Evolutionary conservation across 2,797 vertebrate genomes (phyloP).

Genomic region (Apogon hyalosoma): DNA sequence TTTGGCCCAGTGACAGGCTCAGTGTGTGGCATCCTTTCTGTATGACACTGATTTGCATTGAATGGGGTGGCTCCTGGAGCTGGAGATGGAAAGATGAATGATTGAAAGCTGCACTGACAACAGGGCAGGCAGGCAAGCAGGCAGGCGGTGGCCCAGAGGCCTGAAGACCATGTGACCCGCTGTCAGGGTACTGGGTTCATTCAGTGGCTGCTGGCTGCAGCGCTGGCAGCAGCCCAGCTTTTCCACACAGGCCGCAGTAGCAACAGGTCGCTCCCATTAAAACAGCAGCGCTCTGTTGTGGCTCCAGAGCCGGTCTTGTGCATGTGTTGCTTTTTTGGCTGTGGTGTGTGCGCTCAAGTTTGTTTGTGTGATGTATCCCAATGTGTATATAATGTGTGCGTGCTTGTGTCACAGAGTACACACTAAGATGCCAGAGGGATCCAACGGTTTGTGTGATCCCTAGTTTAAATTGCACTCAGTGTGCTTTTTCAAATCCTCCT

Average conservation of each 20-base stretch:
- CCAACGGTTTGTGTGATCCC: constrained; percentile 66
- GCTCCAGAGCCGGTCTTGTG: constrained; percentile 76
- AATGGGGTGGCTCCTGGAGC: constrained; percentile 64
- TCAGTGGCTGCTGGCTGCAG: constrained; percentile 82
- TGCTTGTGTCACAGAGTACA: constrained; percentile 67
- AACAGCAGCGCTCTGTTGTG: constrained; percentile 83
- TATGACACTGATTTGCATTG: constrained; percentile 80
- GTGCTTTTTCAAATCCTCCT: constrained; percentile 60
- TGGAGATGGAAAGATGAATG: constrained; percentile 80
- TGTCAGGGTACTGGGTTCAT: constrained; percentile 87
- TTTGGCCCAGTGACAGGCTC: constrained; percentile 52
- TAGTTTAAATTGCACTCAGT: constrained; percentile 66
- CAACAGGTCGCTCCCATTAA: constrained; percentile 84
- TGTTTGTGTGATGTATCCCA: constrained; percentile 74
- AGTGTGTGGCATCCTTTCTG: constrained; percentile 70
- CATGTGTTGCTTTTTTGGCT: constrained; percentile 76
- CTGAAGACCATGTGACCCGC: constrained; percentile 83
- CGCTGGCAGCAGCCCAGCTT: constrained; percentile 80
- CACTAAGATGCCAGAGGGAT: constrained; percentile 60
- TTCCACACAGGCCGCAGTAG: constrained; percentile 82
- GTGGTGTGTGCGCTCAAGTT: constrained; percentile 58
- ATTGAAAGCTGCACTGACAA: constrained; percentile 78
- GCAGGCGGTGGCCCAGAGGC: constrained; percentile 76
- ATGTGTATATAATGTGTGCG: constrained; percentile 68
- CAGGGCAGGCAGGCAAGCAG: constrained; percentile 54